Conservation (phyloP, 2,888 invertebrate species). For the Apantesis nais region DNA sequence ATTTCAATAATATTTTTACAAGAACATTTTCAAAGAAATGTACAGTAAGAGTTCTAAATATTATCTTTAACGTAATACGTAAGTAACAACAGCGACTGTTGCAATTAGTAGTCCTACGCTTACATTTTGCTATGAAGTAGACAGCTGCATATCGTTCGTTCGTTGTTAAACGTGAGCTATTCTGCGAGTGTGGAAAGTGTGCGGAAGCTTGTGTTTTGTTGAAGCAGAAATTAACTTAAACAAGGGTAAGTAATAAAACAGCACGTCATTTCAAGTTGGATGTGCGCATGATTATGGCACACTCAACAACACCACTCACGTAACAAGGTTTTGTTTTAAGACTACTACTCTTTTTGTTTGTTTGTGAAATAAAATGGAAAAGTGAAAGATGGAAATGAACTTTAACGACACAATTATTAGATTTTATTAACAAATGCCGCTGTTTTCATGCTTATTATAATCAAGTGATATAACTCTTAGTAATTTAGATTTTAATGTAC, state of each 20-base stretch:
- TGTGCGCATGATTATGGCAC: conserved; percentile 27
- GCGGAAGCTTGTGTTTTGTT: conserved; percentile 60
- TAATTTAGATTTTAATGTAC: too few relatives aligned
- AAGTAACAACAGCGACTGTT: too few relatives aligned
- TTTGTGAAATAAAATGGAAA: not conserved
- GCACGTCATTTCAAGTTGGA: conserved; percentile 41
- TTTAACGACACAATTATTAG: not conserved
- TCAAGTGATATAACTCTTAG: not conserved
- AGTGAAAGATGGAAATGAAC: not conserved
- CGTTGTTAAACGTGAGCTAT: not conserved
- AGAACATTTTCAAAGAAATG: not conserved
- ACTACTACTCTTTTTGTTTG: conserved; percentile 12
- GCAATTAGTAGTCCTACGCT: too few relatives aligned
- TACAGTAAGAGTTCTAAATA: not conserved
- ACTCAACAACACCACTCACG: conserved; percentile 16
- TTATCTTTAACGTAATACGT: not conserved
- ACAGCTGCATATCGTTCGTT: conserved; percentile 10
- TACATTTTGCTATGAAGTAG: not conserved
- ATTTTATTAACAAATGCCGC: not conserved
- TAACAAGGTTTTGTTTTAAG: conserved; percentile 31
- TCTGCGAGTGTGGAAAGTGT: conserved; percentile 37
- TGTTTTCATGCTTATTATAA: not conserved
- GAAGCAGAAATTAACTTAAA: conserved; percentile 63
- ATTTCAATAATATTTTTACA: not conserved
- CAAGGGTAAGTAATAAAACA: conserved; percentile 54